Conservation (phyloP, 2,797 vertebrate genomes). For the Podarcis lilfordi region DNA sequence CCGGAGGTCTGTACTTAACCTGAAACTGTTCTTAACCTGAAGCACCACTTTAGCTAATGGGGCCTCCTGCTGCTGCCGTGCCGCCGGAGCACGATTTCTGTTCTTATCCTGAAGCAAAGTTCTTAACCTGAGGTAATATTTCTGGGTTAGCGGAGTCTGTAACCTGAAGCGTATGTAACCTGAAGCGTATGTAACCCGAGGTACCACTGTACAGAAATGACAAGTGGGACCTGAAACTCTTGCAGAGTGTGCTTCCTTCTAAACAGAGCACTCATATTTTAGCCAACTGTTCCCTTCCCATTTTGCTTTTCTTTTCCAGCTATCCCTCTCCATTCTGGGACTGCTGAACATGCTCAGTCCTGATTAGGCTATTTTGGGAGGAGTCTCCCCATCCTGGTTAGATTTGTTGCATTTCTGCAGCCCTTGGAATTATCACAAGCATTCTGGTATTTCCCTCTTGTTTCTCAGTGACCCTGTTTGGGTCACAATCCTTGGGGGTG, state of each 20-base stretch:
- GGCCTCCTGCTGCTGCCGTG: too few species aligned
- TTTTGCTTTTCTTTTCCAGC: not conserved
- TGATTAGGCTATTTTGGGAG: not conserved
- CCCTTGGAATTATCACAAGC: not conserved
- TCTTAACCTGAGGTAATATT: too few species aligned
- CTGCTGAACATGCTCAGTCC: not conserved
- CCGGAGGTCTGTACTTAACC: too few species aligned
- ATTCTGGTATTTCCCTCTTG: not conserved
- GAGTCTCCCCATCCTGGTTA: not conserved
- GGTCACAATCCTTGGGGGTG: not conserved
- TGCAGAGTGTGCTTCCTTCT: not conserved
- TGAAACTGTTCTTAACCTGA: too few species aligned
- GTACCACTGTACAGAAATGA: not conserved
- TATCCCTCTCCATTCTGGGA: not conserved
- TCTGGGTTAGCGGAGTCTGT: too few species aligned
- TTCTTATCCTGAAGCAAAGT: too few species aligned
- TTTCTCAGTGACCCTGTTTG: not conserved
- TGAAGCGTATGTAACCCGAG: too few species aligned
- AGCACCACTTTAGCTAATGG: too few species aligned
- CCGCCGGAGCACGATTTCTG: too few species aligned
- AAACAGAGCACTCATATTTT: not conserved
- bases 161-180: too few species aligned
- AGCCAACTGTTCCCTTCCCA: not conserved
- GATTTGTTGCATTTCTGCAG: not conserved
- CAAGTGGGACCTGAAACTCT: not conserved